These are phyloP conservation scores for Theocolax elegans DNA, from an alignment of 1,140 invertebrate genomes.

Conservation along the genomic window DNA sequence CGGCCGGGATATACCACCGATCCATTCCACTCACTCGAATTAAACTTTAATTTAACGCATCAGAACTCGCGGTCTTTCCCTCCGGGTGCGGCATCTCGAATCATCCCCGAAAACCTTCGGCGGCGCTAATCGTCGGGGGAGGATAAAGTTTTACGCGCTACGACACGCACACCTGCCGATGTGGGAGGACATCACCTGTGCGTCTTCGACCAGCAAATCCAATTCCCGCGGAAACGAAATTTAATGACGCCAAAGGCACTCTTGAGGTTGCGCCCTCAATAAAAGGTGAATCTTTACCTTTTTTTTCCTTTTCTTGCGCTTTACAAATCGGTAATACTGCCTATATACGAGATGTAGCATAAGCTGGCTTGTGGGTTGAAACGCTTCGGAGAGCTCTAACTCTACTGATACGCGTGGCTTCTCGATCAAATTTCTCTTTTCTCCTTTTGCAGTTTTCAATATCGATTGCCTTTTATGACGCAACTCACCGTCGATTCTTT, in stretches of 20 bases:
- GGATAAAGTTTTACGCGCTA: conserved; percentile 7
- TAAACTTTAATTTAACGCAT: conserved; percentile 68
- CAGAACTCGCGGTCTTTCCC: conserved; percentile 45
- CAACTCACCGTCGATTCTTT: neutral
- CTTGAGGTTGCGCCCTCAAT: neutral
- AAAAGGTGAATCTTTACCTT: conserved; percentile 1
- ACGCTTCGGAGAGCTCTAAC: neutral
- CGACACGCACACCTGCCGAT: neutral
- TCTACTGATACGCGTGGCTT: conserved; percentile 12
- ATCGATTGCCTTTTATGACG: neutral
- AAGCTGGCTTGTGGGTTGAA: neutral
- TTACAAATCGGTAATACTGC: too few species aligned
- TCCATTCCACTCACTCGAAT: conserved; percentile 37
- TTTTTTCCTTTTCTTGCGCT: neutral
- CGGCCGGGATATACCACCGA: neutral
- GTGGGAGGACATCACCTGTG: neutral
- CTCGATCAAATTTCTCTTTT: conserved; percentile 3
- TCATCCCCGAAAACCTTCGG: conserved; percentile 5
- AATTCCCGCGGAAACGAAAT: conserved; percentile 24
- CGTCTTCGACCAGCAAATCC: neutral
- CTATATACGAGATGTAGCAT: neutral
- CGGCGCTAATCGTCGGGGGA: neutral
- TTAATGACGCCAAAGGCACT: conserved; percentile 14
- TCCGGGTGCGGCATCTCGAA: neutral
- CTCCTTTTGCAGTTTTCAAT: neutral